phyloP scores from a whole-genome alignment of 2,888 invertebrate species.

The Lamproptera curius region DNA sequence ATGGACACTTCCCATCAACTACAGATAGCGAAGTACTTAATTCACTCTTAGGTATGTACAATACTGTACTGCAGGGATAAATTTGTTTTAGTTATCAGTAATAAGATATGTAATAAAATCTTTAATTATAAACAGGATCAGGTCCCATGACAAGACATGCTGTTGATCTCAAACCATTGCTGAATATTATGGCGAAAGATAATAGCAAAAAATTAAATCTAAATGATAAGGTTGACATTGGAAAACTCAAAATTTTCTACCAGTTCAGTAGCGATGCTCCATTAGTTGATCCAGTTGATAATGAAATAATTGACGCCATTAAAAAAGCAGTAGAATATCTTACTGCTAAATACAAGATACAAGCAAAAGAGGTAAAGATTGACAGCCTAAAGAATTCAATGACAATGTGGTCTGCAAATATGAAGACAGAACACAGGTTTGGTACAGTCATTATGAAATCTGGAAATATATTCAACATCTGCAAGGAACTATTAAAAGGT shows the following conservation, averaged over 20 bases:
- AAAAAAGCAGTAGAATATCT: constrained; percentile 71
- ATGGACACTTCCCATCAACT: constrained; percentile 88
- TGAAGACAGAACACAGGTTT: constrained; percentile 82
- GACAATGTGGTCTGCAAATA: constrained; percentile 85
- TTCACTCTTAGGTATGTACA: constrained; percentile 77
- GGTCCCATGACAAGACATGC: constrained; percentile 95
- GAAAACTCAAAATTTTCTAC: constrained; percentile 85
- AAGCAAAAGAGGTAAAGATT: constrained; percentile 79
- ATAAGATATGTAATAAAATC: no score
- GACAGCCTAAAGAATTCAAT: constrained; percentile 82
- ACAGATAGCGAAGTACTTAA: constrained; percentile 74
- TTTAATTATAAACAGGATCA: no score
- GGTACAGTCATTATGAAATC: constrained; percentile 82
- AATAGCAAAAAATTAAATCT: constrained; percentile 78
- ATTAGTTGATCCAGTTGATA: constrained; percentile 84
- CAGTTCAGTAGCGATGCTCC: constrained; percentile 88
- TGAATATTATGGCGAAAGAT: constrained; percentile 84
- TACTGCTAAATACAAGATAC: constrained; percentile 77
- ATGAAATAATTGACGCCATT: constrained; percentile 84
- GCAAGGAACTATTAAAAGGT: constrained; percentile 86
- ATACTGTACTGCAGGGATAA: no score
- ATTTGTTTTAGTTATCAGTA: no score
- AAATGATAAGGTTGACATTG: constrained; percentile 82
- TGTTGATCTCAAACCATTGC: constrained; percentile 87
- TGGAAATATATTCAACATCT: constrained; percentile 78